Evolutionary conservation across 2,113 vertebrate species (phyloP), one percentile per base, ranked within the genome.

Genomic region (Channa argus): DNA sequence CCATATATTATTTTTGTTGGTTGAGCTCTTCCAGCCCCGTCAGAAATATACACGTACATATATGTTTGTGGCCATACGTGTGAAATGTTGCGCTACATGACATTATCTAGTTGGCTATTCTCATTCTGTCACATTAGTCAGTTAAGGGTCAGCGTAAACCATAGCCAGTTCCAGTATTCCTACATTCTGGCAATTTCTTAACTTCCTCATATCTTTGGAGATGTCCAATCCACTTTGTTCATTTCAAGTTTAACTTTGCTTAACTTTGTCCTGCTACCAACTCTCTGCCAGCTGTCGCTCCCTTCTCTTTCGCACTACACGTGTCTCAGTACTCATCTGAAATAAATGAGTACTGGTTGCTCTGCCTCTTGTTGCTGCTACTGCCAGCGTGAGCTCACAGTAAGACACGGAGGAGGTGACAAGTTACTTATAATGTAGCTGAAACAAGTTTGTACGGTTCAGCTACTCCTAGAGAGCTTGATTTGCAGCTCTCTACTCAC

Each of bases 201-300:
- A 24, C 24, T 12, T 65, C 39, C 56, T 4, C 7, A 49, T 15
- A 53, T 54, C n/a, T 55, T 51, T 41, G 10, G 38, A n/a, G 50
- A 60, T 12, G 36, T 54, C 67, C 39, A 0, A 15, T 8, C 34
- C 53, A 14, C 8, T 3, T 63, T 8, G 55, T 62, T 74, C 52
- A 41, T 80, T 71, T 71, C 37, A 71, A 71, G 37, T 45, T 44
- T 11, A 82, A 79, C 46, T 59, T 58, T 9, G 50, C 37, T 67
- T 8, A 13, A 45, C 64, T 69, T 71, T 11, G 44, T 64, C 54
- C 77, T 15, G 61, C 64, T 50, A 45, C 46, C 39, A 34, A 5
- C 64, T 66, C 49, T 66, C 54, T 62, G 6, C 65, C 85, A 79
- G 86, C 86, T 88, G 86, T 83, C 86, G 80, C 82, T 68, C 58